Conservation (phyloP, 2,888 invertebrate species). For the Chaitophorus viminalis region DNA sequence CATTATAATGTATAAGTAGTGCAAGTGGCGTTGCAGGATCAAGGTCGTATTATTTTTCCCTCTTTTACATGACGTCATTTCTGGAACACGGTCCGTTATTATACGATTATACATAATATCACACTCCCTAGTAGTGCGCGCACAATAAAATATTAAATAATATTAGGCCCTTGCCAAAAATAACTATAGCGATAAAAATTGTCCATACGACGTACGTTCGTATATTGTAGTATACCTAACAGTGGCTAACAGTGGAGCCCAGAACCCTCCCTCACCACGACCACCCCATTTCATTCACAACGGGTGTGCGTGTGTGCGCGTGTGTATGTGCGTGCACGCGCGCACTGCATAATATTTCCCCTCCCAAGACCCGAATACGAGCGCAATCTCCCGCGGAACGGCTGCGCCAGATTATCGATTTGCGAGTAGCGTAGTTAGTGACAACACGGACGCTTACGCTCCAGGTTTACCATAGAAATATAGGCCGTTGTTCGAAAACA, state of each 20-base stretch:
- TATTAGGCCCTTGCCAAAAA: background rate
- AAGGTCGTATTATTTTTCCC: background rate
- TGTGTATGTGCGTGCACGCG: background rate
- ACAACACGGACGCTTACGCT: conserved; percentile 12
- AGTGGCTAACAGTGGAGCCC: too few relatives aligned
- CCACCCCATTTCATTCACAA: conserved; percentile 42
- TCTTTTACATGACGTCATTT: background rate
- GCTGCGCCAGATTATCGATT: conserved; percentile 47
- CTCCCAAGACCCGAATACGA: background rate
- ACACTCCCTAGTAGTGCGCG: background rate
- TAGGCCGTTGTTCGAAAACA: background rate
- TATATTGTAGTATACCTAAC: background rate
- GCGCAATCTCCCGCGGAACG: background rate
- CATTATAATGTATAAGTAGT: too few relatives aligned
- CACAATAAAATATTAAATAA: background rate
- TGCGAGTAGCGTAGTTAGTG: conserved; percentile 29
- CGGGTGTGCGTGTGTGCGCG: background rate
- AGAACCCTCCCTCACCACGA: background rate
- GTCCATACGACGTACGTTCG: background rate
- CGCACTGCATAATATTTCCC: background rate
- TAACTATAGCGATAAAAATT: background rate
- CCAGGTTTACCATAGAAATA: background rate
- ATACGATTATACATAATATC: too few relatives aligned
- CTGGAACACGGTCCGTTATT: too few relatives aligned
- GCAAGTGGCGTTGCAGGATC: background rate